Evolutionary conservation across 2,888 invertebrate species (phyloP), one percentile per base, ranked within the genome.

Genomic region (Lepidocyrtinus sp.): DNA sequence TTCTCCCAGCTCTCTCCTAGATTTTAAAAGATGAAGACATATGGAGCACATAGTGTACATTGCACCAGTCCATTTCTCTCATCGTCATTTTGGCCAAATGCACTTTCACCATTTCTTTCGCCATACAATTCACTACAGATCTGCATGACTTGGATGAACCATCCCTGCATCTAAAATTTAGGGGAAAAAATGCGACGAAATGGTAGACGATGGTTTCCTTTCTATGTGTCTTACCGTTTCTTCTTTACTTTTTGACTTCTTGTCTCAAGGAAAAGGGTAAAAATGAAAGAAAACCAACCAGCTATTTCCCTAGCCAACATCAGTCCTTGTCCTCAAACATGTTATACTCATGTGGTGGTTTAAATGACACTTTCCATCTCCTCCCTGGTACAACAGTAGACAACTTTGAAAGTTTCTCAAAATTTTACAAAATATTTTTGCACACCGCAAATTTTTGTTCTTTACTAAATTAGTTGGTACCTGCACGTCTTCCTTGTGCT

Each of bases 11-110:
- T 36, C 36, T 12, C 12, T 12, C 12, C 17, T 55, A n/a, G 75
- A 75, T 75, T 78, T 75, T 71, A n/a, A 64, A 75, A 75, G 75
- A 82, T 82, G 82, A 82, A 79, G 82, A 82, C 64, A 61, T 78
- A 82, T 61, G 67, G 70, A 61, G 59, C 65, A 67, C 12, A 50
- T n/a, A 61, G 26, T 36, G 36, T 36, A 36, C 7, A 36, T 7
- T 36, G 36, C 36, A 36, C 36, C 36, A 36, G 36, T 7, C n/a
- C 22, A 22, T 63, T 63, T 63, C 63, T 17, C 64, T 24, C 64
- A 22, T 27, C 27, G 26, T 9, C 2, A 7, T 17, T 26, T 24
- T 17, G 19, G 3, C 15, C n/a, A n/a, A 7, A 17, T 26, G 26
- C 27, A 64, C 27, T 24, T 3, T 25, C 22, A 12, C 5, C 19